Conservation (phyloP, 2,888 invertebrate species). For the Ganaspis brasiliensis region DNA sequence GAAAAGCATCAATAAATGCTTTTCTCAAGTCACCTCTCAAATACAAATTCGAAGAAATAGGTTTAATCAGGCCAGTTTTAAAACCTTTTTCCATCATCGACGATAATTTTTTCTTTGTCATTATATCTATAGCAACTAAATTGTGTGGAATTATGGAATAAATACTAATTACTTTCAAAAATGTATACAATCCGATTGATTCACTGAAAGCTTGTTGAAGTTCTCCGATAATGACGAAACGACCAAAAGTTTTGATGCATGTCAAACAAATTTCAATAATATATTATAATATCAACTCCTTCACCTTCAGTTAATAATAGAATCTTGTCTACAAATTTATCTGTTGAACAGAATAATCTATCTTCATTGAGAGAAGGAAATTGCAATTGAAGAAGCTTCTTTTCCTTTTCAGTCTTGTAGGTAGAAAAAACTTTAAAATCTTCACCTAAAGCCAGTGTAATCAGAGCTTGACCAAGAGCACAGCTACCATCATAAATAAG, state of each 20-base stretch:
- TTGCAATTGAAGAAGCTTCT: constrained; percentile 81
- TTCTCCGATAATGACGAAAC: constrained; percentile 82
- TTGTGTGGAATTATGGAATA: too few species aligned
- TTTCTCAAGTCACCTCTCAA: too few species aligned
- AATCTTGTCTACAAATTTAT: constrained; percentile 90
- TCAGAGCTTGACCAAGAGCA: constrained; percentile 86
- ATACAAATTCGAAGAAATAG: too few species aligned
- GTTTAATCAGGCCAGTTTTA: too few species aligned
- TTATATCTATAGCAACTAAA: too few species aligned
- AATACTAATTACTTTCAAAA: too few species aligned
- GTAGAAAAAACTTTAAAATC: constrained; percentile 85
- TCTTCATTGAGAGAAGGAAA: constrained; percentile 82
- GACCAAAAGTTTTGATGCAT: constrained; percentile 79
- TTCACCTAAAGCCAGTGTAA: constrained; percentile 83
- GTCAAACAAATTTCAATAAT: constrained; percentile 82
- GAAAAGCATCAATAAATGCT: too few species aligned
- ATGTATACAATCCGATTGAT: constrained; percentile 75
- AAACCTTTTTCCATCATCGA: too few species aligned
- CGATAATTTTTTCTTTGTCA: too few species aligned
- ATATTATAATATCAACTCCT: constrained; percentile 86
- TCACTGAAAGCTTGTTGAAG: constrained; percentile 80
- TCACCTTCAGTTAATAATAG: constrained; percentile 82
- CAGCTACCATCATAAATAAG: constrained; percentile 68
- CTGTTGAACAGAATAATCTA: constrained; percentile 82
- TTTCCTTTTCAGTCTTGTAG: constrained; percentile 82